Evolutionary conservation across 2,113 vertebrate species (phyloP), one percentile per base, ranked within the genome.

Genomic region (Saimiri boliviensis): DNA sequence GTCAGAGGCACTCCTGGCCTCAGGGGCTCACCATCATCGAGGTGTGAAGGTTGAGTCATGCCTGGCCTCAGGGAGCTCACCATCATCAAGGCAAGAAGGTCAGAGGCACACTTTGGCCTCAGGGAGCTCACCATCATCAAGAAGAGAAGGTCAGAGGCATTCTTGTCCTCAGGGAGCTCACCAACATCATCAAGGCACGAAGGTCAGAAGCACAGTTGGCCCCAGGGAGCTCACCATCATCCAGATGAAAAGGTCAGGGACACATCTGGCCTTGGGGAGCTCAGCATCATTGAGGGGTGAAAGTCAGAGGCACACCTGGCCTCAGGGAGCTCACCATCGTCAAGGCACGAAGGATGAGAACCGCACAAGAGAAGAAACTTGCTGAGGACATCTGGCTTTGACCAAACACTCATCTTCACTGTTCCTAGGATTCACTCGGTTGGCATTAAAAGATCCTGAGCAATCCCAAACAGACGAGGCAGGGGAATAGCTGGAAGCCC

Each of bases 281-380:
- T 17, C 25, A 0, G 9, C 0, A 0, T 7, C 25, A 13, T 58
- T 0, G 0, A 58, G 9, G 21, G 0, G 8, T 1, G 0, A 3
- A 7, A 7, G 30, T 0, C 4, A 42, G 10, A 23, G 5, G 0
- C 27, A 45, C 0, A 11, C 5, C 37, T n/a, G 42, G 4, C 47
- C 56, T 49, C 13, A 10, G 91, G 79, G 0, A 5, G 16, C 42
- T 21, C 25, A 0, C 12, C 0, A 0, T 10, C 14, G 6, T 63
- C 56, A 5, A 32, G 60, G 66, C 6, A 0, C 1, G 14, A 68
- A 68, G 66, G 32, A 68, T 68, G 32, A 68, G 66, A 68, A 35
- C 11, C 0, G 0, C 35, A 8, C 8, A 2, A 5, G 60, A 73
- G 71, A 32, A 7, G 30, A 49, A 32, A 5, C 3, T 10, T 8